Evolutionary conservation across 2,113 vertebrate species (phyloP), one percentile per base, ranked within the genome.

Genomic region (Atractosteus spatula): DNA sequence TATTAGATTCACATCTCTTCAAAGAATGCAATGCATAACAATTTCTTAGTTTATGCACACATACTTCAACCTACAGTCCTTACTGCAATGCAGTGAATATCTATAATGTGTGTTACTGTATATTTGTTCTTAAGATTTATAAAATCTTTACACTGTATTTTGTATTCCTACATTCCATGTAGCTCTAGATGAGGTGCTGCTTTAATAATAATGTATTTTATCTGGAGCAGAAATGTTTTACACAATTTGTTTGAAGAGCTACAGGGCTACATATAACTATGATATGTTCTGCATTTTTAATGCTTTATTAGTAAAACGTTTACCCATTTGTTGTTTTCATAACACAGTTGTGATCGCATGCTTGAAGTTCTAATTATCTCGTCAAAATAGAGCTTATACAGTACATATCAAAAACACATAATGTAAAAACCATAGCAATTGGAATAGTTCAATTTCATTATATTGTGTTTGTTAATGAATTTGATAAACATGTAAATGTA

Each of bases 251-350:
- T 81, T 84, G 82, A 82, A 85, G 78, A 78, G 86, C 85, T 83
- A 80, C 73, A 72, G 77, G 79, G 80, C 83, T 85, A 84, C 84
- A 84, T 42, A 0, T 86, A 87, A 88, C 82, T 80, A 84, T 85
- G 80, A 83, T 84, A 79, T 79, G 76, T 16, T 78, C 74, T 69
- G 71, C 44, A 45, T 77, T 80, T 78, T 75, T 91, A 91, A 91
- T 89, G 87, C 85, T 86, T 89, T 91, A 91, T 92, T 89, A 91
- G 91, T 92, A 90, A 90, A 89, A 86, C 84, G 83, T 79, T 86
- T 86, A 85, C 87, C 78, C 89, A 75, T 91, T 86, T 82, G 81
- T 88, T 89, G 88, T 92, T 92, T 92, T 89, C 84, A 86, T 90
- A 91, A 91, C 90, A 88, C 88, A 92, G 88, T 90, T 80, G 70